Conservation (phyloP, 2,888 invertebrate genomes). For the Xanthorhoe designata region DNA sequence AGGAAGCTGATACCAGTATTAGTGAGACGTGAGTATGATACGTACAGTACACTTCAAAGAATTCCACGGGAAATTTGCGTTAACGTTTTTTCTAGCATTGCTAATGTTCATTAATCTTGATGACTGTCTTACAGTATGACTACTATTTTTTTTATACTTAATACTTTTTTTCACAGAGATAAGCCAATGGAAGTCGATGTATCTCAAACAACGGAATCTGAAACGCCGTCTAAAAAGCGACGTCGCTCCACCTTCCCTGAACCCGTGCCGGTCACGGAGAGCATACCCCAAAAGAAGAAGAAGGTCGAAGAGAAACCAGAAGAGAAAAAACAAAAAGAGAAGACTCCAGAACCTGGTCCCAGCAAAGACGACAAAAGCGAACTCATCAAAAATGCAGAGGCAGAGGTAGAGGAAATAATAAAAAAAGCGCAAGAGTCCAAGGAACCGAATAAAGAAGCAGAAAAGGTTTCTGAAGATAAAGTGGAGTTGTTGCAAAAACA, state of each 20-base stretch:
- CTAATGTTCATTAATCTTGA: neutral
- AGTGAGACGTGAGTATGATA: conserved; percentile 42
- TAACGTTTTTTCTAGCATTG: too few species aligned
- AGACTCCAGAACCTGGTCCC: neutral
- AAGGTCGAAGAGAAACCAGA: conserved; percentile 32
- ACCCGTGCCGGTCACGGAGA: conserved; percentile 63
- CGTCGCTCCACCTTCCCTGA: conserved; percentile 70
- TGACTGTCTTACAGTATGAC: too few species aligned
- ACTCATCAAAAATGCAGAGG: conserved; percentile 12
- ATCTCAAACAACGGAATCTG: conserved; percentile 25
- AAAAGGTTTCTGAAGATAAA: conserved; percentile 13
- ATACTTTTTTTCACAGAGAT: conserved; percentile 50
- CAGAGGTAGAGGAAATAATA: conserved; percentile 6
- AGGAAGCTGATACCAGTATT: conserved; percentile 50
- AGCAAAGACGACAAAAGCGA: conserved; percentile 18
- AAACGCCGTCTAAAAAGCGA: conserved; percentile 63
- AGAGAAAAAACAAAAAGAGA: conserved; percentile 20
- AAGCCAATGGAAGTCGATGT: conserved; percentile 52
- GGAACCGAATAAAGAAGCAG: neutral
- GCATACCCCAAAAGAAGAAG: conserved; percentile 46
- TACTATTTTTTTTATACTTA: neutral
- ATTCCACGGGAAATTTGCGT: too few species aligned
- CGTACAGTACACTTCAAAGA: neutral
- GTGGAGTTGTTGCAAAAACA: conserved; percentile 39
- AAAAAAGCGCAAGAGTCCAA: conserved; percentile 13